A percentile compares a stretch with the other conserved stretches of the same genome.
These are phyloP conservation scores for Diglossa cyanea DNA, from an alignment of 2,797 vertebrate genomes.

Conservation along the genomic window DNA sequence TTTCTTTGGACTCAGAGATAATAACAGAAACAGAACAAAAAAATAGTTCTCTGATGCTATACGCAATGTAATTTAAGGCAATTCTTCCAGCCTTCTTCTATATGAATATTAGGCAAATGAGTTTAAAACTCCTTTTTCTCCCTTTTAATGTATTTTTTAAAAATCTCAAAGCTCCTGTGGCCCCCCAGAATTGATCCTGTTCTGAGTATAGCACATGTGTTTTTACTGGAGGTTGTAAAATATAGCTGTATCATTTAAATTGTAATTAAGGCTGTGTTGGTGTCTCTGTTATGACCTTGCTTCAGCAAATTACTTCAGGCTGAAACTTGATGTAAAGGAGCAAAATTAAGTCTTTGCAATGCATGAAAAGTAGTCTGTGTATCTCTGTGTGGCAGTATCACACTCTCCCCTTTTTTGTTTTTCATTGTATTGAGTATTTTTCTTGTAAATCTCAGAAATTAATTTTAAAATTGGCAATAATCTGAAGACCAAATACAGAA, in stretches of 20 bases:
- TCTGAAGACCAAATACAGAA: neutral
- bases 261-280: neutral
- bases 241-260: neutral
- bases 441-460: neutral
- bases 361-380: neutral
- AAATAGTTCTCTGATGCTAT: constrained; percentile 3
- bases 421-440: neutral
- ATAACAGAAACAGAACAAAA: constrained; percentile 5
- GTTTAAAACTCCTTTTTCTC: neutral
- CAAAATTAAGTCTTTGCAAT: neutral
- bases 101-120: neutral
- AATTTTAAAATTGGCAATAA: neutral
- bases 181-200: neutral
- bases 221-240: neutral
- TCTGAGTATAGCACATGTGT: neutral
- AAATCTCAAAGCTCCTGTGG: neutral
- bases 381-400: neutral
- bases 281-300: neutral
- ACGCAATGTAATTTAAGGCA: neutral
- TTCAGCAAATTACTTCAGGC: neutral
- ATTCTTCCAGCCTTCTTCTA: neutral
- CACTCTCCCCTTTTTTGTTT: neutral
- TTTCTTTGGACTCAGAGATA: constrained; percentile 25
- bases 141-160: no score
- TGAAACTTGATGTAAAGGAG: neutral